Conservation (phyloP, 2,888 invertebrate genomes). For the Lysandra bellargus region DNA sequence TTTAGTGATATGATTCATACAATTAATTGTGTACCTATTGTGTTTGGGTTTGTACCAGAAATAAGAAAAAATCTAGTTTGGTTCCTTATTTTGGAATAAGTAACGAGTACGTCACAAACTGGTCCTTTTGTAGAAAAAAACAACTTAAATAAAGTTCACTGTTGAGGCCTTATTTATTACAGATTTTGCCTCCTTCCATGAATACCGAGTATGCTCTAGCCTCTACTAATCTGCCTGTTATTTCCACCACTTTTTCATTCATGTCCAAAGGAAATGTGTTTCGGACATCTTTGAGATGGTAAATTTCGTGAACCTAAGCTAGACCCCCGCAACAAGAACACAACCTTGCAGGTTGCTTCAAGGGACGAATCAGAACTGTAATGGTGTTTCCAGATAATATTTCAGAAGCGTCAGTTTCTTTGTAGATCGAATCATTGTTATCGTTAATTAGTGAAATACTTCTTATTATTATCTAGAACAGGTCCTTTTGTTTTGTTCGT, state of each 20-base stretch:
- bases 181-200: neutral
- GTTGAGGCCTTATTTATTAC: neutral
- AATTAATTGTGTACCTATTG: neutral
- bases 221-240: too few relatives aligned
- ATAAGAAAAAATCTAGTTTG: neutral
- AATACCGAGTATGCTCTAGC: too few relatives aligned
- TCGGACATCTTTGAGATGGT: too few relatives aligned
- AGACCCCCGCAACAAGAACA: too few relatives aligned
- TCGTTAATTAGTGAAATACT: too few relatives aligned
- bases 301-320: too few relatives aligned
- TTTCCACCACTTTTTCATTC: too few relatives aligned
- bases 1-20: neutral
- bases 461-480: conserved; percentile 3
- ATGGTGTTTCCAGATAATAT: too few relatives aligned
- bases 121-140: conserved; percentile 3
- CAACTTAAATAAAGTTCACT: neutral
- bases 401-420: neutral
- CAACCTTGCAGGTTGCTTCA: too few relatives aligned
- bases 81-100: neutral
- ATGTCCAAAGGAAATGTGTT: too few relatives aligned
- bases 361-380: too few relatives aligned
- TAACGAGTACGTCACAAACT: neutral
- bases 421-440: neutral
- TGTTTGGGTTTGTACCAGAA: neutral
- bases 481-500: neutral